These are phyloP conservation scores for Chaetura pelagica DNA, from an alignment of 2,113 vertebrate species.

Conservation along the genomic window DNA sequence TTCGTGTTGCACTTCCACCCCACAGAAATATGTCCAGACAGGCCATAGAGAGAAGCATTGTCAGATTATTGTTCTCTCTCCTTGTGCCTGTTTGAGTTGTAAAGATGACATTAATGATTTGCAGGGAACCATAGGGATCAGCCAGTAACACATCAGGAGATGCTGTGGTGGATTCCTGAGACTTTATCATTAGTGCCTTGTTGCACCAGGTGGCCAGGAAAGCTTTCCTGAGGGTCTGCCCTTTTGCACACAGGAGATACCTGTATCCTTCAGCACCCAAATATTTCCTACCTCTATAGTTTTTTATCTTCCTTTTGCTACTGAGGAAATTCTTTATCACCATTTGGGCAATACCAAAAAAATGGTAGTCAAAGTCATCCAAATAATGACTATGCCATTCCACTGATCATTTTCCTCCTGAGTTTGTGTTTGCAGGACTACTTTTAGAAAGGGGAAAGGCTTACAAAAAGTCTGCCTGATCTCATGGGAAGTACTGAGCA, in stretches of 20 bases:
- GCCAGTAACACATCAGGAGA: background rate
- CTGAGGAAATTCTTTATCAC: background rate
- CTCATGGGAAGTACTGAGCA: background rate
- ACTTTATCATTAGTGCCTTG: background rate
- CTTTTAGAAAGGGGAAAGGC: background rate
- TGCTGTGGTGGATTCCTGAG: background rate
- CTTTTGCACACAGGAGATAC: background rate
- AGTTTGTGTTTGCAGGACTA: background rate
- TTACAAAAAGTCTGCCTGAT: background rate
- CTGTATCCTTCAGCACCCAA: background rate
- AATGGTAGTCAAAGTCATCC: background rate
- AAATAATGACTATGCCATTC: background rate
- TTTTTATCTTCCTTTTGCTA: background rate
- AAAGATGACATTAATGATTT: background rate
- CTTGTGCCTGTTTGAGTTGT: background rate
- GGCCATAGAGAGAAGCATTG: background rate
- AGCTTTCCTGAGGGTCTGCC: background rate
- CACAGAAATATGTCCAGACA: background rate
- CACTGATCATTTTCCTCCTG: background rate
- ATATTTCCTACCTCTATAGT: background rate
- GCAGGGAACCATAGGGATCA: background rate
- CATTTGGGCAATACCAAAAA: background rate
- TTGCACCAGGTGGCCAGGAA: background rate
- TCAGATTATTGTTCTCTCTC: background rate
- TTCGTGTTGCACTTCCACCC: background rate